Conservation (phyloP, 2,113 vertebrate genomes). For the Macheiramphus alcinus region DNA sequence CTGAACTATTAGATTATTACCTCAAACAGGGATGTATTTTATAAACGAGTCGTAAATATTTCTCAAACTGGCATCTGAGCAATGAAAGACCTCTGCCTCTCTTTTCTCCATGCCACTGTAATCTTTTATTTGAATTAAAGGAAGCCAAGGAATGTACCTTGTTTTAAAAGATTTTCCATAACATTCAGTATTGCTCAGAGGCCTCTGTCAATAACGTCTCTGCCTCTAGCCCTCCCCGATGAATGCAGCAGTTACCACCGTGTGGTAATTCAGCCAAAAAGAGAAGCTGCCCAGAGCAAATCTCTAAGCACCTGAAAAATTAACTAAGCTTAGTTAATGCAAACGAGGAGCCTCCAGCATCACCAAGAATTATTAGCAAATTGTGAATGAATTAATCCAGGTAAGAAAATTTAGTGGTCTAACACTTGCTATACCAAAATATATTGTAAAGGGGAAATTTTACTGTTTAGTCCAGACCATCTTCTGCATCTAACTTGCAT, state of each 20-base stretch:
- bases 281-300: not conserved
- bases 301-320: not conserved
- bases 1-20: not conserved
- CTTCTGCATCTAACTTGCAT: not conserved
- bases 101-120: accelerated
- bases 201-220: not conserved
- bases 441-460: not conserved
- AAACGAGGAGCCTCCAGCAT: not conserved
- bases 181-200: not conserved
- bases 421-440: not conserved
- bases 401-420: not conserved
- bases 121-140: not conserved
- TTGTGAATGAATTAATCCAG: not conserved
- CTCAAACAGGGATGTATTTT: not conserved
- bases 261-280: not conserved
- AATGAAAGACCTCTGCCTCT: not conserved
- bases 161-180: not conserved
- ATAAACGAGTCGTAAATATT: not conserved
- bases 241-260: not conserved
- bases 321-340: not conserved
- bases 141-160: not conserved
- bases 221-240: not conserved
- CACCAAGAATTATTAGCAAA: not conserved
- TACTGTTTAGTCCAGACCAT: not conserved
- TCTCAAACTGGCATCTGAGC: not conserved